Evolutionary conservation across 2,113 vertebrate species (phyloP).

Genomic region (Orthonyx spaldingii): DNA sequence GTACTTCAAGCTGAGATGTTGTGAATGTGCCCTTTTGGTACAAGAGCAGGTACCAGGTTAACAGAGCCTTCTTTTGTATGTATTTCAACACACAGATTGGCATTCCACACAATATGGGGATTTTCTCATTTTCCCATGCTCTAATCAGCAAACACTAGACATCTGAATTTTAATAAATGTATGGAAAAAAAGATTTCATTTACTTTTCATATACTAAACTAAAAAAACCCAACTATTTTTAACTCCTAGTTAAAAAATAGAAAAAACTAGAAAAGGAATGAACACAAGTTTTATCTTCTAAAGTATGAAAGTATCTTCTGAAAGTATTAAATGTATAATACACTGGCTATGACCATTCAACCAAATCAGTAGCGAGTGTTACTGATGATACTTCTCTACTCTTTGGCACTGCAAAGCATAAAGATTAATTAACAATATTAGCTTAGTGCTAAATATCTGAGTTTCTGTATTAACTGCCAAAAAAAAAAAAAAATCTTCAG

Average conservation of each 20-base stretch:
- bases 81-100: neutral
- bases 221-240: neutral
- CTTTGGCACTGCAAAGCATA: neutral
- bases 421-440: neutral
- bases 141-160: neutral
- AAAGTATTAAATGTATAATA: neutral
- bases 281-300: neutral
- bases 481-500: neutral
- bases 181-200: neutral
- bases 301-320: neutral
- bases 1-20: neutral
- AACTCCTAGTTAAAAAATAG: neutral
- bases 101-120: neutral
- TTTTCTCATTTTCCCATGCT: neutral
- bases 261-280: neutral
- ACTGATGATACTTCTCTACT: neutral
- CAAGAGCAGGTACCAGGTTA: neutral
- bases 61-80: neutral
- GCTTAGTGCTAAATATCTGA: neutral
- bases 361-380: neutral
- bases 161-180: neutral
- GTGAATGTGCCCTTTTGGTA: neutral
- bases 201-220: neutral
- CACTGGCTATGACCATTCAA: neutral
- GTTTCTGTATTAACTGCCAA: neutral